Base-by-base conservation (phyloP, 2,113 vertebrate genomes). In the Platichthys flesus region DNA sequence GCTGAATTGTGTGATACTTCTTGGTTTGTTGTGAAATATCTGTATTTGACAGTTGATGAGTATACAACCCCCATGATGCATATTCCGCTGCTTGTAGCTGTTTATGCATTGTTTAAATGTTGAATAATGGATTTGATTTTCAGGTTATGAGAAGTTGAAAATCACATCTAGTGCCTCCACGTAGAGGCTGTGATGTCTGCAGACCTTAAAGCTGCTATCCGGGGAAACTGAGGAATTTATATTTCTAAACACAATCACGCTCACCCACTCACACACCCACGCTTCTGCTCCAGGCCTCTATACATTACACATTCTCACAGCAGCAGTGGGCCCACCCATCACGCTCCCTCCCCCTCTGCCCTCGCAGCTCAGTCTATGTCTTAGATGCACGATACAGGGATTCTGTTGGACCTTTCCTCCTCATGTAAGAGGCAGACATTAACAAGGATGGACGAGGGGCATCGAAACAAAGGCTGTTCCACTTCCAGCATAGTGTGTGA, bases 121-220 rank as follows among this genome's bases (percentile, higher is more conserved):
- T 66, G 70, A 82, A 88, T 54, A 67, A 84, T 70, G 7, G 26
- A 73, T 73, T 63, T 52, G 5, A 16, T 65, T 21, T 60, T 71
- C 10, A 35, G 74, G 68, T 73, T 70, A 16, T 9, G 47, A 57
- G 28, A 59, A 58, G 60, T 63, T 56, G 49, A 60, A 71, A 71
- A 69, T 59, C 55, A 47, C 47, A 52, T 74, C 63, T 60, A 1
- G 18, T 52, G 76, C 67, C 56, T 54, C 55, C 8, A 62, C 24
- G 40, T 2, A 21, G 40, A 35, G 35, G 66, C 47, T 58, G 47
- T 24, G 60, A 66, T 74, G 70, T 63, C 45, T 76, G 60, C 28
- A 74, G 47, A 88, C 60, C 79, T 77, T 70, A 82, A 81, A 75
- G 73, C 82, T 77, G 78, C 67, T 70, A 71, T 83, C 57, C n/a